Conservation (phyloP, 2,113 vertebrate species). For the rat (Rattus norvegicus) region GRCr8 NC_086022.1:61187501-61188000, state of each 20-base stretch:
- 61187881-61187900: not conserved
- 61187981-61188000: not conserved
- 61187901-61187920: not conserved
- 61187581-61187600: not conserved
- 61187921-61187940: not conserved
- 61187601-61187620: not conserved
- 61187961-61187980: not conserved
- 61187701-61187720: not conserved
- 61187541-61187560: not conserved
- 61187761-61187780: not conserved
- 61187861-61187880: not conserved
- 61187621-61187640: not conserved
- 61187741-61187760: not conserved
- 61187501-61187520: not conserved
- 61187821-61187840: not conserved
- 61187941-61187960: not conserved
- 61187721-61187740: not conserved
- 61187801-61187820: not conserved
- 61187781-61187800: not conserved
- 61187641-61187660: not conserved
- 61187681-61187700: not conserved
- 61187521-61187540: not conserved
- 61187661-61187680: not conserved
- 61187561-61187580: not conserved
- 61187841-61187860: not conserved